Evolutionary conservation across 2,797 vertebrate genomes (phyloP).

Genomic region (Sparidentex hasta): DNA sequence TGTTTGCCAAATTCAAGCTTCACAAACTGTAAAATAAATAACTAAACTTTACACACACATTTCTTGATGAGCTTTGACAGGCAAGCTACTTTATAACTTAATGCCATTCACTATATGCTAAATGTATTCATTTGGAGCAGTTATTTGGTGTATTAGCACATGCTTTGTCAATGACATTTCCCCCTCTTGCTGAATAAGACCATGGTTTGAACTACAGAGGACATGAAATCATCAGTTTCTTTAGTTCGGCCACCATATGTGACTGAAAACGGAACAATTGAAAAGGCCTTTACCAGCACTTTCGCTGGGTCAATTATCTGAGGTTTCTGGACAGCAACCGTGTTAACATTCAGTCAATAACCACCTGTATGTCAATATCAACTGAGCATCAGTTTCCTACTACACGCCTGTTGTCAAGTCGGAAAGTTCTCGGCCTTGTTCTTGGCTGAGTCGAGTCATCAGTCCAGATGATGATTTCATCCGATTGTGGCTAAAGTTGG

Average conservation of each 20-base stretch:
- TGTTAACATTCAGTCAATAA: slow-evolving; percentile 35
- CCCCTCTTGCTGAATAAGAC: neutral
- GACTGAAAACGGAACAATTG: slow-evolving; percentile 60
- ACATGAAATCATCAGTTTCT: slow-evolving; percentile 41
- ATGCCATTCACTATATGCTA: neutral
- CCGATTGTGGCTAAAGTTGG: slow-evolving; percentile 66
- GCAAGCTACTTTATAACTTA: neutral
- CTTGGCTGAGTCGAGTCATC: slow-evolving; percentile 77
- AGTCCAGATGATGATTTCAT: slow-evolving; percentile 65
- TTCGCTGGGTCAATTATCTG: slow-evolving; percentile 57
- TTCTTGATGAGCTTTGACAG: neutral
- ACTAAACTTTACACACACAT: neutral
- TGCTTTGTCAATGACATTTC: neutral
- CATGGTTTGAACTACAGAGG: neutral
- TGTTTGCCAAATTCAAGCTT: neutral
- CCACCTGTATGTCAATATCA: slow-evolving; percentile 14
- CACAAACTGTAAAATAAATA: neutral
- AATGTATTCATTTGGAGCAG: neutral
- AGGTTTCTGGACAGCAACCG: slow-evolving; percentile 60
- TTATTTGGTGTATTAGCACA: too few species aligned
- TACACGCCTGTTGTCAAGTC: slow-evolving; percentile 5
- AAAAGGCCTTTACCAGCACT: slow-evolving; percentile 62
- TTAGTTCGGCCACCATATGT: slow-evolving; percentile 64
- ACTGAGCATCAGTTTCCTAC: neutral
- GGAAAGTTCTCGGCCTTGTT: slow-evolving; percentile 69